Evolutionary conservation across 2,113 vertebrate genomes (phyloP).

Genomic region (Menura novaehollandiae): DNA sequence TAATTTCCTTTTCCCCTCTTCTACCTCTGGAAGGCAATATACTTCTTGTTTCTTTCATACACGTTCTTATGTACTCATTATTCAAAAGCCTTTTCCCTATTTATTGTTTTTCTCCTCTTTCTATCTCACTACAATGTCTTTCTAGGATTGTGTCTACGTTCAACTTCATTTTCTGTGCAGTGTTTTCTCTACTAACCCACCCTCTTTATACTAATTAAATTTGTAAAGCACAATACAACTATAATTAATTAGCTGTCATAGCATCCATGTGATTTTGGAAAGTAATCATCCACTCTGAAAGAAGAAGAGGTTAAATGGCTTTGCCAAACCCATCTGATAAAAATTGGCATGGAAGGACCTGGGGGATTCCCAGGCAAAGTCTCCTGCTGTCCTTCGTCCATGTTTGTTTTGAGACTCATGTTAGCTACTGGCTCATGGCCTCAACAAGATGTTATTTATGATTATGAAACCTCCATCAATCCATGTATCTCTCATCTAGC

Average conservation of each 20-base stretch:
- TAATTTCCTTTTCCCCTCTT: slow-evolving; percentile 13
- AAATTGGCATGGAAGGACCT: not conserved
- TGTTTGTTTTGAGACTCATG: not conserved
- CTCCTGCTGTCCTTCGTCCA: not conserved
- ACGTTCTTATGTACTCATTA: not conserved
- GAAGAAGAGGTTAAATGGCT: not conserved
- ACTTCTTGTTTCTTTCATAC: not conserved
- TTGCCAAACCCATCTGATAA: not conserved
- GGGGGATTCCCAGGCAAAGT: not conserved
- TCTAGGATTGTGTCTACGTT: not conserved
- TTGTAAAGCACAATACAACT: not conserved
- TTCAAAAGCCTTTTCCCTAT: not conserved
- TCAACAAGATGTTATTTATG: not conserved
- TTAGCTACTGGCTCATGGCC: not conserved
- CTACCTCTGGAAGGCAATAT: not conserved
- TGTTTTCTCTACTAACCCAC: not conserved
- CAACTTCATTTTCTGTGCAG: not conserved
- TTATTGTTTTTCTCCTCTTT: not conserved
- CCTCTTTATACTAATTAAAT: not conserved
- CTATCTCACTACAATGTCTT: not conserved
- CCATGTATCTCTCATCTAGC: not conserved
- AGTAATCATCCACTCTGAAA: not conserved
- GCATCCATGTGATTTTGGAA: not conserved
- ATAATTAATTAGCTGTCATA: slow-evolving; percentile 34
- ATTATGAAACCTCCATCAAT: not conserved